phyloP scores from a whole-genome alignment of 37 sponge, comb jelly and placozoan species.

The Theonella swinhoei region DNA sequence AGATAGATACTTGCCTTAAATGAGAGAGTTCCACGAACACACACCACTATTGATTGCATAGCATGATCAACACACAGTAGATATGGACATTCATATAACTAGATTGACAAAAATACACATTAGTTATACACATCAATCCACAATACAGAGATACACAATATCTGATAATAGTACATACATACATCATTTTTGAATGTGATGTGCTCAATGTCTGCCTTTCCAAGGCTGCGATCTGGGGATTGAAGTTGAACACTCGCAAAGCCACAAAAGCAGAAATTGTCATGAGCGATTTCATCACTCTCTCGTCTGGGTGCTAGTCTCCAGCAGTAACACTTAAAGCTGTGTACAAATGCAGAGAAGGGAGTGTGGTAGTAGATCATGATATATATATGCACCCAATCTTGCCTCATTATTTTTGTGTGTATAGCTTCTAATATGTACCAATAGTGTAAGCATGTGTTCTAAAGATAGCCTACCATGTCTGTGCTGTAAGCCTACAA shows the following conservation, averaged over 20 bases:
- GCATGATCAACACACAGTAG: slow-evolving; percentile 61
- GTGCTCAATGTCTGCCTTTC: slow-evolving; percentile 2
- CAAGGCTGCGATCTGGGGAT: background rate
- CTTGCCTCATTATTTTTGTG: too few relatives aligned
- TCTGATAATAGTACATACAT: background rate
- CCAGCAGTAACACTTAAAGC: slow-evolving; percentile 7
- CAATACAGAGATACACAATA: background rate
- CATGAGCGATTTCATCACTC: background rate
- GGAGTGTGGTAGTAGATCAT: too few relatives aligned
- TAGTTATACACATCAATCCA: too few relatives aligned
- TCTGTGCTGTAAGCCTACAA: background rate
- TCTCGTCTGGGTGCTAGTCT: background rate
- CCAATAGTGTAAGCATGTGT: too few relatives aligned
- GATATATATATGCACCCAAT: too few relatives aligned
- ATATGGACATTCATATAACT: slow-evolving; percentile 54
- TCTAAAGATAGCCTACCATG: too few relatives aligned
- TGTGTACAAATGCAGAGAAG: too few relatives aligned
- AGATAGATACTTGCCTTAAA: slow-evolving; percentile 53
- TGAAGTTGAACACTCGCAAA: slow-evolving; percentile 14
- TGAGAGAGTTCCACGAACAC: slow-evolving; percentile 82
- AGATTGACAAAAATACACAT: background rate
- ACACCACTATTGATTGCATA: slow-evolving; percentile 57
- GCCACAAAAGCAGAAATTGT: slow-evolving; percentile 30
- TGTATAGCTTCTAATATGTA: too few relatives aligned
- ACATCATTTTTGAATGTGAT: slow-evolving; percentile 48